Percentiles rank a stretch among this genome's conserved stretches.
Conservation (phyloP, 2,888 invertebrate species). For the Uropetala carovei region DNA sequence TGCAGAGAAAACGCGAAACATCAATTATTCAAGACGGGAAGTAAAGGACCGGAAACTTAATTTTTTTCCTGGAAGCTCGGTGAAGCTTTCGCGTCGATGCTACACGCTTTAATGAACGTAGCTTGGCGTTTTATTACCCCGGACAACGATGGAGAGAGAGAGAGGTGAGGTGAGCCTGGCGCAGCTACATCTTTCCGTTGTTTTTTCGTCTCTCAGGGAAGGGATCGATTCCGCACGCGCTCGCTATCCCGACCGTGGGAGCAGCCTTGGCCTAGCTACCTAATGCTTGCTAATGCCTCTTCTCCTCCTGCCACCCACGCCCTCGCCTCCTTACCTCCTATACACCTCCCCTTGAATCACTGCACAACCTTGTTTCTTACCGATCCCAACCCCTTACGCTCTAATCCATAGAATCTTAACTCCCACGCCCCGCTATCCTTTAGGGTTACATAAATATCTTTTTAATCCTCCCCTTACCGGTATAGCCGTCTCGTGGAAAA, state of each 20-base stretch:
- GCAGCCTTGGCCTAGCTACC: slow-evolving; percentile 11
- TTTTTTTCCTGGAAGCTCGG: neutral
- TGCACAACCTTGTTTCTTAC: no score
- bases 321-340: neutral
- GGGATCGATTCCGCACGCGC: neutral
- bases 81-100: neutral
- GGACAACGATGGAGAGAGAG: neutral
- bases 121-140: neutral
- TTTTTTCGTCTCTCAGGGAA: neutral
- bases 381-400: no score
- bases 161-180: neutral
- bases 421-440: no score
- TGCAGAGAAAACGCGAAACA: neutral
- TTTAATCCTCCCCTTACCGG: no score
- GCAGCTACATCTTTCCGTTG: neutral
- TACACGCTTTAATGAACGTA: neutral
- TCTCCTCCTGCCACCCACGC: neutral
- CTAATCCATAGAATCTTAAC: no score
- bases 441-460: no score
- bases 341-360: no score
- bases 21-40: neutral
- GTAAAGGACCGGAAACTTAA: neutral
- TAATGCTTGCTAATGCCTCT: neutral
- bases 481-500: no score
- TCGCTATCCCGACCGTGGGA: neutral